These are phyloP conservation scores for Muscicapa striata DNA, from an alignment of 2,797 vertebrate genomes.

Conservation along the genomic window DNA sequence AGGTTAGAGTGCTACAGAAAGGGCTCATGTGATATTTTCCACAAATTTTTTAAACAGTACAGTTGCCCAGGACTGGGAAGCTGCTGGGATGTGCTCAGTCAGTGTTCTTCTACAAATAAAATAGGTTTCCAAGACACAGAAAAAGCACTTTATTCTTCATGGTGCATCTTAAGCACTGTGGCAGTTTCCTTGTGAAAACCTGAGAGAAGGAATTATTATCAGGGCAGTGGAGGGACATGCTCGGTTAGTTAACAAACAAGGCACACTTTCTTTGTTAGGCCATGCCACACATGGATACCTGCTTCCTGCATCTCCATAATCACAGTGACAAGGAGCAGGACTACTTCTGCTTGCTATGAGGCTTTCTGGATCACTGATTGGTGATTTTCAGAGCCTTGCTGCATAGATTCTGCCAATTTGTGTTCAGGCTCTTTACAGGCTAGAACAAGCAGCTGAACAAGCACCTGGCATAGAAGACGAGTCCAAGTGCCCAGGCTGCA, in stretches of 20 bases:
- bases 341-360: background rate
- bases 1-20: background rate
- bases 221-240: background rate
- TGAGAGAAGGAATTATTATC: background rate
- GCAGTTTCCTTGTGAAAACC: background rate
- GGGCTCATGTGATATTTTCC: background rate
- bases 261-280: background rate
- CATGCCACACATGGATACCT: background rate
- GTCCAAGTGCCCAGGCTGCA: fast-evolving
- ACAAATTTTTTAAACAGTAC: background rate
- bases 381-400: background rate
- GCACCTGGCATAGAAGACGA: background rate
- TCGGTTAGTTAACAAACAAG: slow-evolving; percentile 27
- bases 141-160: background rate
- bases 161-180: background rate
- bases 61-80: background rate
- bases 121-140: background rate
- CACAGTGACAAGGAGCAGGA: slow-evolving; percentile 14
- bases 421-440: background rate
- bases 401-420: background rate
- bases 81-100: background rate
- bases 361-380: slow-evolving; percentile 39
- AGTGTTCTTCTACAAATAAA: background rate
- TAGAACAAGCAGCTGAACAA: background rate
- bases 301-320: slow-evolving; percentile 29